phyloP scores from a whole-genome alignment of 2,113 vertebrate genomes.

The Neotragus pygmaeus region DNA sequence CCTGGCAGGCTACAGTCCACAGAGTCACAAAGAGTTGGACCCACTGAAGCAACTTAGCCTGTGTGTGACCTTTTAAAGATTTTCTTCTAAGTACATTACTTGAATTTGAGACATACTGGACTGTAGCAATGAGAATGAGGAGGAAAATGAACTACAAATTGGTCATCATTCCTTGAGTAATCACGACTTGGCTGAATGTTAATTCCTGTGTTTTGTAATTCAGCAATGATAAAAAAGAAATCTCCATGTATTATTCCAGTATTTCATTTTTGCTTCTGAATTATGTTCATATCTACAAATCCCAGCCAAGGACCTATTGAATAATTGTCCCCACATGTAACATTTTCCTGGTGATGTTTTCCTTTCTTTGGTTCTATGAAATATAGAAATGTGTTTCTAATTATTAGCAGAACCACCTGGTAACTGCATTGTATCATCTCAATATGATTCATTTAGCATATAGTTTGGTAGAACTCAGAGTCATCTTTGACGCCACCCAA shows the following conservation, averaged over 20 bases:
- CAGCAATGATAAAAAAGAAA: constrained; percentile 36
- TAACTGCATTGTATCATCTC: constrained; percentile 40
- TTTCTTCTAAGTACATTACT: constrained; percentile 6
- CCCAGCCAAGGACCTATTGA: constrained; percentile 67
- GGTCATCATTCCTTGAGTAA: constrained; percentile 37
- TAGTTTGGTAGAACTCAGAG: constrained; percentile 21
- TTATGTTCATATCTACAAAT: constrained; percentile 60
- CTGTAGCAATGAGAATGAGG: neutral
- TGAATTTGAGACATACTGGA: constrained; percentile 13
- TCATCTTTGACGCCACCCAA: constrained; percentile 31
- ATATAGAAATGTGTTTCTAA: constrained; percentile 70
- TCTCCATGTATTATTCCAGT: constrained; percentile 22
- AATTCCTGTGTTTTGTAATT: constrained; percentile 31
- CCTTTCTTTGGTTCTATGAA: constrained; percentile 60
- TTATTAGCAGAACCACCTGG: constrained; percentile 69
- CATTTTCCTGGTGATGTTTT: constrained; percentile 68
- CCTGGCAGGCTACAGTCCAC: neutral
- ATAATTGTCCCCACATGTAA: constrained; percentile 71
- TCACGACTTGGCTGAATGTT: constrained; percentile 32
- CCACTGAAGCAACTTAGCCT: neutral
- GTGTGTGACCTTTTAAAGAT: neutral
- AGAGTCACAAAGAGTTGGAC: neutral
- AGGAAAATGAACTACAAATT: neutral
- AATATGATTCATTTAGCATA: constrained; percentile 25
- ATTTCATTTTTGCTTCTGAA: constrained; percentile 69